Evolutionary conservation across 2,888 invertebrate genomes (phyloP).

Genomic region (Arctia plantaginis): DNA sequence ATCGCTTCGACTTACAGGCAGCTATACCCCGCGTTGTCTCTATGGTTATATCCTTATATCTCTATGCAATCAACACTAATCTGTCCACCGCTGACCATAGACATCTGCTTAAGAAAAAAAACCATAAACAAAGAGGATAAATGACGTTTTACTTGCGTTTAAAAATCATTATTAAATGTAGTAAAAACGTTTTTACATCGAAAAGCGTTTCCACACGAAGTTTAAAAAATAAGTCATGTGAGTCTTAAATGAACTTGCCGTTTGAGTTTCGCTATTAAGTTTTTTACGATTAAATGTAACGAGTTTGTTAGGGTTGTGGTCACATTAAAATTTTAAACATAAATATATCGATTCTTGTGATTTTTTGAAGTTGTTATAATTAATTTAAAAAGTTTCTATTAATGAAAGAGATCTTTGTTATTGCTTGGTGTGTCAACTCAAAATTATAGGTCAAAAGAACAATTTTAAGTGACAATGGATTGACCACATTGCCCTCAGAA

Average conservation of each 20-base stretch:
- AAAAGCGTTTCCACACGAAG: conserved; percentile 38
- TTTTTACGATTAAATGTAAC: conserved; percentile 52
- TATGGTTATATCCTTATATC: no score
- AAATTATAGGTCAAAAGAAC: no score
- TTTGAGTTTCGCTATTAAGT: conserved; percentile 37
- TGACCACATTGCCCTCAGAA: no score
- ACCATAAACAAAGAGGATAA: no score
- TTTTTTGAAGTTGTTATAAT: background rate
- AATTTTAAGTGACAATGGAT: background rate
- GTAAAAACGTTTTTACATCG: conserved; percentile 34
- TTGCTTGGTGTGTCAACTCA: background rate
- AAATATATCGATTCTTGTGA: background rate
- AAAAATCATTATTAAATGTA: background rate
- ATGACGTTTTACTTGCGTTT: background rate
- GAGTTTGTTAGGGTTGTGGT: conserved; percentile 42
- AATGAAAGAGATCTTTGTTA: background rate
- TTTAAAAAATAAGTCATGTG: conserved; percentile 28
- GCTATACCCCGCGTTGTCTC: no score
- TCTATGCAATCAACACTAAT: no score
- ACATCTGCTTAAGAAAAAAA: no score
- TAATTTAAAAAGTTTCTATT: background rate
- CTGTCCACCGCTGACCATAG: no score
- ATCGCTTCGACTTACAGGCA: no score
- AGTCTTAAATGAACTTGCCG: conserved; percentile 39
- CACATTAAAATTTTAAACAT: conserved; percentile 9